A percentile compares a stretch with the other conserved stretches of the same genome.
Conservation (phyloP, 2,888 invertebrate species). For the Melolontha melolontha region DNA sequence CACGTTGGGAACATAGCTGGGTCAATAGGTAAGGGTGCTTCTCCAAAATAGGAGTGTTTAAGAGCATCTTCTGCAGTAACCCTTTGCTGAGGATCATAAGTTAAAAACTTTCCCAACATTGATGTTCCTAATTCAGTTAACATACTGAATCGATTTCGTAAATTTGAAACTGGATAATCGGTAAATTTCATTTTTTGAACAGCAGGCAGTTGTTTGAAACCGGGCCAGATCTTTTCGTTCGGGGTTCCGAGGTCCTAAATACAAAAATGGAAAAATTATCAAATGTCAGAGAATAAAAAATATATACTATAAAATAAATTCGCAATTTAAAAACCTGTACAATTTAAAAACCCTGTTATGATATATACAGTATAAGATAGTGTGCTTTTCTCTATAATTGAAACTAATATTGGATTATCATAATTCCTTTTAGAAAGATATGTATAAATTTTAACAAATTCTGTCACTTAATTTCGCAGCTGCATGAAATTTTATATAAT, state of each 20-base stretch:
- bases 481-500: too few species aligned
- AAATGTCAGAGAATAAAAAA: too few species aligned
- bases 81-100: conserved; percentile 90
- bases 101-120: conserved; percentile 82
- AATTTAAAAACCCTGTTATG: too few species aligned
- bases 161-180: conserved; percentile 80
- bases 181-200: conserved; percentile 94
- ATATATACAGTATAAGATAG: too few species aligned
- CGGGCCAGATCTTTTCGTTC: conserved; percentile 95
- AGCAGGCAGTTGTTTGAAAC: conserved; percentile 90
- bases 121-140: conserved; percentile 72
- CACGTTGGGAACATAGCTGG: conserved; percentile 99
- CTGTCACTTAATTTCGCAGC: too few species aligned
- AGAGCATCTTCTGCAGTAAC: conserved; percentile 91
- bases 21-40: conserved; percentile 90
- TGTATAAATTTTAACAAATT: too few species aligned
- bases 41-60: conserved; percentile 84
- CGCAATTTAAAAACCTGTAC: too few species aligned
- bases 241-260: conserved; percentile 94
- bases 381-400: too few species aligned
- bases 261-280: background rate
- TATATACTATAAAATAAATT: too few species aligned
- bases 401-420: too few species aligned
- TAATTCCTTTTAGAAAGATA: too few species aligned
- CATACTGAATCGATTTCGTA: conserved; percentile 69